Evolutionary conservation across 2,113 vertebrate species (phyloP).

Genomic region (Ceuthmochares aereus): DNA sequence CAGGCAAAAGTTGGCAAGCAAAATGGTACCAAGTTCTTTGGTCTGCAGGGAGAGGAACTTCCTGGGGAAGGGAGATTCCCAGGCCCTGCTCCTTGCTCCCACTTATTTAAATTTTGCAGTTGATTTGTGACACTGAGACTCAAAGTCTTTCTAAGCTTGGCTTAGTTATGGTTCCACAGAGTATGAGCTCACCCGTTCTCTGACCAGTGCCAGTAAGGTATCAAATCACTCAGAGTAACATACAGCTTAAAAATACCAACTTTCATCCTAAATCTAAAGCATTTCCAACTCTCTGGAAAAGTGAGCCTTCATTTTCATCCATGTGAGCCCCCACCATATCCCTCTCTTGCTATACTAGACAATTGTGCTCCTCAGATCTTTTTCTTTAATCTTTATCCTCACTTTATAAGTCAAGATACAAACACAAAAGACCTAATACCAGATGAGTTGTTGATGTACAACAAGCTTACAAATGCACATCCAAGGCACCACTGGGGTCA

Average conservation of each 20-base stretch:
- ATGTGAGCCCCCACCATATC: not conserved
- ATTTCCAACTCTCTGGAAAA: not conserved
- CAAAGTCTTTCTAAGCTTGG: not conserved
- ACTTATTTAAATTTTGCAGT: not conserved
- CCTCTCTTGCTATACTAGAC: not conserved
- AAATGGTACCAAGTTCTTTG: not conserved
- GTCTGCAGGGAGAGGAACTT: not conserved
- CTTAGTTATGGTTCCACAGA: not conserved
- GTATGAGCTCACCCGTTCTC: not conserved
- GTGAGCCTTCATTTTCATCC: not conserved
- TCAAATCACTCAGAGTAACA: not conserved
- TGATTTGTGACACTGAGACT: not conserved
- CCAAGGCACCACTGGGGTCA: not conserved
- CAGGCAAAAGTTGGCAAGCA: not conserved
- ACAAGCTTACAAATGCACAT: not conserved
- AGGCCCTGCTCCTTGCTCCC: not conserved
- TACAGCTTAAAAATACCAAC: not conserved
- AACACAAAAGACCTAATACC: not conserved
- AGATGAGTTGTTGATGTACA: not conserved
- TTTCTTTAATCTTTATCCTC: not conserved
- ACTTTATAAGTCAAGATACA: not conserved
- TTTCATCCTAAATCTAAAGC: not conserved
- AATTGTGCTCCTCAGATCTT: not conserved
- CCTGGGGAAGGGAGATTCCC: not conserved
- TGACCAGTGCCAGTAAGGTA: not conserved